A percentile compares a stretch with the other conserved stretches of the same genome.
Evolutionary conservation across 2,113 vertebrate species (phyloP).

Genomic region (Hippocampus barbouri): DNA sequence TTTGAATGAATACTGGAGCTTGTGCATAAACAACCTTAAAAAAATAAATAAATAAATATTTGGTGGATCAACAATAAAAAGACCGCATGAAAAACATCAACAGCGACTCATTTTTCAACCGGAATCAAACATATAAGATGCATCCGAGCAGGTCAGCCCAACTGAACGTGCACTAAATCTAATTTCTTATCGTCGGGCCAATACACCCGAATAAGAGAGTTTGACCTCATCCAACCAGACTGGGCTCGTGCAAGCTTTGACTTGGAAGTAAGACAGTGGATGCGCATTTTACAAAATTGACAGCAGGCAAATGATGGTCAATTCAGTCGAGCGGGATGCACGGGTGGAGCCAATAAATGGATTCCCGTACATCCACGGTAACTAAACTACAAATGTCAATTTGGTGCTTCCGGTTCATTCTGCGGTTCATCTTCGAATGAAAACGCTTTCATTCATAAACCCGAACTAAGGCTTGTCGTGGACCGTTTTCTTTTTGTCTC

Average conservation of each 20-base stretch:
- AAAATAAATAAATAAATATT: neutral
- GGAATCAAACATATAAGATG: neutral
- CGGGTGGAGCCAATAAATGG: too few relatives aligned
- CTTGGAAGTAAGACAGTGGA: too few relatives aligned
- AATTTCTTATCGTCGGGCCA: too few relatives aligned
- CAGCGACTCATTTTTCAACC: slow-evolving; percentile 19
- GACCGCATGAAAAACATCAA: neutral
- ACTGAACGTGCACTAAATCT: too few relatives aligned
- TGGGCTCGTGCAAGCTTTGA: too few relatives aligned
- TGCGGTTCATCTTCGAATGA: neutral
- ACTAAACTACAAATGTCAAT: neutral
- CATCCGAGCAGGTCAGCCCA: slow-evolving; percentile 15
- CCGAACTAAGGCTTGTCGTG: too few relatives aligned
- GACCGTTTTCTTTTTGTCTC: slow-evolving; percentile 36
- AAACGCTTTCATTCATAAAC: slow-evolving; percentile 18
- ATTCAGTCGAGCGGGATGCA: too few relatives aligned
- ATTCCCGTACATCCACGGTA: too few relatives aligned
- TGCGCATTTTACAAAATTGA: too few relatives aligned
- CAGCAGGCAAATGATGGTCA: too few relatives aligned
- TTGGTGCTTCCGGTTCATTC: neutral
- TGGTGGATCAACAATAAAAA: neutral
- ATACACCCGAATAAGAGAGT: too few relatives aligned
- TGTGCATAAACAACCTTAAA: neutral
- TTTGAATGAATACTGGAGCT: neutral
- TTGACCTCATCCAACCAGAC: too few relatives aligned